These are phyloP conservation scores for Spea multiplicata DNA, from an alignment of 2,113 vertebrate species.

Conservation along the genomic window DNA sequence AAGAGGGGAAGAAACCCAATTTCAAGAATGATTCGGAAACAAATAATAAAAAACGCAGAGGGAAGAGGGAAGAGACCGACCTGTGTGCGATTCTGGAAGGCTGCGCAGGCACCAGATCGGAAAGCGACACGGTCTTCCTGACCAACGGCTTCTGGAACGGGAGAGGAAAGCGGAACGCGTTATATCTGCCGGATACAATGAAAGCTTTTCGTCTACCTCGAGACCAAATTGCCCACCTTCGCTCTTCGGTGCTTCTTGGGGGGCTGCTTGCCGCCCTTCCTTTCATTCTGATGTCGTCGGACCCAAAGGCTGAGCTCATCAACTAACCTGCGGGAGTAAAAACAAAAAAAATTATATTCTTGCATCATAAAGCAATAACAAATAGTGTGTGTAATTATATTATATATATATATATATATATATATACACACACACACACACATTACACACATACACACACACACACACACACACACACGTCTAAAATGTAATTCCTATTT, in stretches of 20 bases:
- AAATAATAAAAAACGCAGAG: background rate
- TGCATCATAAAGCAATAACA: background rate
- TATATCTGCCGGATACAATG: background rate
- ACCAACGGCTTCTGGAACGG: slow-evolving; percentile 46
- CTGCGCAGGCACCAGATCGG: slow-evolving; percentile 35
- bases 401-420: background rate
- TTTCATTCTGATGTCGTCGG: slow-evolving; percentile 79
- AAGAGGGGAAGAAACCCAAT: background rate
- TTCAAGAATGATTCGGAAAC: background rate
- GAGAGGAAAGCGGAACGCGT: slow-evolving; percentile 29
- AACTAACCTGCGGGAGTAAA: slow-evolving; percentile 70
- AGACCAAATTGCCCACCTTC: background rate
- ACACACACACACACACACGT: background rate
- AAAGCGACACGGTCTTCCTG: slow-evolving; percentile 10
- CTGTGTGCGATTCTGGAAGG: slow-evolving; percentile 21
- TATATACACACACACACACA: slow-evolving; percentile 4
- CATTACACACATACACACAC: too few species aligned
- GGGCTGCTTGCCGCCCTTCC: slow-evolving; percentile 71
- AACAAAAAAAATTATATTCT: background rate
- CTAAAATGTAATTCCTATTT: background rate
- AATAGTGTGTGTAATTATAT: background rate
- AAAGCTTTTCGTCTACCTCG: background rate
- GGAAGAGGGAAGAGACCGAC: background rate
- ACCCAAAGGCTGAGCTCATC: slow-evolving; percentile 87
- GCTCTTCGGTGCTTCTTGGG: slow-evolving; percentile 60